phyloP scores from a whole-genome alignment of 2,113 vertebrate genomes.

The Nibea albiflora region DNA sequence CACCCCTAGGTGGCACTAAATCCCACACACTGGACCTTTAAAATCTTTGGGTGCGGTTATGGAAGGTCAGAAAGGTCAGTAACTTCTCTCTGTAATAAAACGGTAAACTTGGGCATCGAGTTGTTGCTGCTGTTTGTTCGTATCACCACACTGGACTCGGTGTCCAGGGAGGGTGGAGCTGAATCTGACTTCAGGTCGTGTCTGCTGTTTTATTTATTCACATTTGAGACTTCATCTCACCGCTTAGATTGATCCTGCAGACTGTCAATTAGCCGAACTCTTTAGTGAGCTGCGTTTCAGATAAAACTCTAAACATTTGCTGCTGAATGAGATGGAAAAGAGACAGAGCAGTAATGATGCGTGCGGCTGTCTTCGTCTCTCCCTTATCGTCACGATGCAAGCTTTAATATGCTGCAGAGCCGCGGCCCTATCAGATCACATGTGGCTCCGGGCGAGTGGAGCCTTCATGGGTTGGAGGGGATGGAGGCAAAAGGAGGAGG shows the following conservation, averaged over 20 bases:
- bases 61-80: too few species aligned
- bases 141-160: neutral
- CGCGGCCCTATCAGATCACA: constrained; percentile 52
- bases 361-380: constrained; percentile 43
- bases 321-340: constrained; percentile 24
- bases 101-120: neutral
- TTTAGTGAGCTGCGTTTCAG: constrained; percentile 4
- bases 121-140: neutral
- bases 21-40: too few species aligned
- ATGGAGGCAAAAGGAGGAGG: constrained; percentile 1
- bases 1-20: too few species aligned
- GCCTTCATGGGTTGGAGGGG: constrained; percentile 47
- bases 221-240: neutral
- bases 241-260: neutral
- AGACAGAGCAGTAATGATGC: constrained; percentile 60
- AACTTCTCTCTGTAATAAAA: neutral
- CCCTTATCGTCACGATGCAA: constrained; percentile 46
- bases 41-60: too few species aligned
- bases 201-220: constrained; percentile 7
- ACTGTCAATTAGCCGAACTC: constrained; percentile 15
- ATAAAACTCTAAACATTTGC: constrained; percentile 1
- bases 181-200: neutral
- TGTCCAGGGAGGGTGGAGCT: neutral
- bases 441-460: constrained; percentile 57
- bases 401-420: constrained; percentile 60